A percentile compares a stretch with the other conserved stretches of the same genome.
These are phyloP conservation scores for Mesitornis unicolor DNA, from an alignment of 2,113 vertebrate genomes.

Conservation along the genomic window DNA sequence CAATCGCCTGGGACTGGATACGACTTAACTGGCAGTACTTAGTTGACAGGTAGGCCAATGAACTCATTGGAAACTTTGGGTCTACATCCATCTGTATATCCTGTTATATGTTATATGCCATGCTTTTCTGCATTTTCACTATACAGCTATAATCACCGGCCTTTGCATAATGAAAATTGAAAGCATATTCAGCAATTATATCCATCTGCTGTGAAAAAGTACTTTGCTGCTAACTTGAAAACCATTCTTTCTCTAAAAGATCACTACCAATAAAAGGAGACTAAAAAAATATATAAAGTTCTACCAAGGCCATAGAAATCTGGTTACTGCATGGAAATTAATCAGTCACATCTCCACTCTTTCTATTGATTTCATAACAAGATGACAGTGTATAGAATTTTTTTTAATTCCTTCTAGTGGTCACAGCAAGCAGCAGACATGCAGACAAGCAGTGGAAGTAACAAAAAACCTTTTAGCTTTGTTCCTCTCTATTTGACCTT, in stretches of 20 bases:
- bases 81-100: background rate
- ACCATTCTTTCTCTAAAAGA: background rate
- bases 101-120: background rate
- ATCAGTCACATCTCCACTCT: background rate
- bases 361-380: background rate
- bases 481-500: background rate
- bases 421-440: background rate
- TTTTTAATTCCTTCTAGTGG: background rate
- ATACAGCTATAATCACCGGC: background rate
- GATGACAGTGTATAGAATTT: background rate
- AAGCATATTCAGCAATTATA: background rate
- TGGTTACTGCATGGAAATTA: background rate
- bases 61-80: background rate
- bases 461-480: background rate
- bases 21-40: conserved; percentile 93
- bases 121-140: background rate
- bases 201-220: background rate
- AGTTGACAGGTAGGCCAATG: conserved; percentile 79
- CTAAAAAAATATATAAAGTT: background rate
- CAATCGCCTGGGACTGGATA: conserved; percentile 96
- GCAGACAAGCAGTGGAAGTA: background rate
- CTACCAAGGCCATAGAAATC: background rate
- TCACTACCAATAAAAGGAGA: background rate
- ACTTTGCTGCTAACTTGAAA: background rate
- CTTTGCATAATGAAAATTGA: background rate